Conservation (phyloP, 2,797 vertebrate species). For the Synaphobranchus kaupii region DNA sequence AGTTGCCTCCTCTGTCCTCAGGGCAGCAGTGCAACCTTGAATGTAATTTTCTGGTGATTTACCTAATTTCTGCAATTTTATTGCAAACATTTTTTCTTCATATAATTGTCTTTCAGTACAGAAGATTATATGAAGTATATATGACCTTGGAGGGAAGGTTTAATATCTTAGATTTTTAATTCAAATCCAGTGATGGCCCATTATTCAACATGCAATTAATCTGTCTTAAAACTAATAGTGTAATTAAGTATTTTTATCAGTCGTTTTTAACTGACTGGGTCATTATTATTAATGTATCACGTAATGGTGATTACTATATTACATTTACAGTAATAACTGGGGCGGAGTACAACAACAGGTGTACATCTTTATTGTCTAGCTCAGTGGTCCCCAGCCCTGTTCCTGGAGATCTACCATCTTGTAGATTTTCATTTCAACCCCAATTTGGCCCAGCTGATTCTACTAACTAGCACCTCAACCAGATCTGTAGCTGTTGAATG, state of each 20-base stretch:
- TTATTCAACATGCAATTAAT: neutral
- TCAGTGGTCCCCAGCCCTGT: too few species aligned
- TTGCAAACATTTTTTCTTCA: neutral
- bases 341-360: neutral
- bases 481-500: too few species aligned
- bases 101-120: neutral
- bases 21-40: too few species aligned
- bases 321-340: neutral
- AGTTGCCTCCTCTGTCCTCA: too few species aligned
- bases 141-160: neutral
- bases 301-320: neutral
- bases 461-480: too few species aligned
- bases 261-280: neutral
- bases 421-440: too few species aligned
- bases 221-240: neutral
- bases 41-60: too few species aligned
- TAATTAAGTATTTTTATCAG: neutral
- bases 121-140: neutral
- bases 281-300: neutral
- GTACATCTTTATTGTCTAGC: too few species aligned
- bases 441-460: too few species aligned
- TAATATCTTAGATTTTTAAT: neutral
- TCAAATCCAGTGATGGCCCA: neutral
- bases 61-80: neutral
- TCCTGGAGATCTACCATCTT: too few species aligned